phyloP scores from a whole-genome alignment of 2,888 invertebrate genomes.

The Tuta absoluta region DNA sequence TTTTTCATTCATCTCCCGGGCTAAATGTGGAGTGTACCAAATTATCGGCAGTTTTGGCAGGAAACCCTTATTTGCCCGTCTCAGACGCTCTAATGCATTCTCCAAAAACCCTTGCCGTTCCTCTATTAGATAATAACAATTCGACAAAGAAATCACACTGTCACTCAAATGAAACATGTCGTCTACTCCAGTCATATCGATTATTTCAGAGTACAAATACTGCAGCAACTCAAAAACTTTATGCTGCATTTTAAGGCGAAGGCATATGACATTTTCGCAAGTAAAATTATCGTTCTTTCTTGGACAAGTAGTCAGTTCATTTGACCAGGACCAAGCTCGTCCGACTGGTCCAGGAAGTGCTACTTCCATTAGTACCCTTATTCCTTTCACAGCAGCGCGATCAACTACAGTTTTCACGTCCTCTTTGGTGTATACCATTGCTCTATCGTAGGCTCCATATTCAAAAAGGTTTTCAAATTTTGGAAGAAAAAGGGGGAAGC shows the following conservation, averaged over 20 bases:
- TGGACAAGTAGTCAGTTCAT: conserved; percentile 69
- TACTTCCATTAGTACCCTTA: conserved; percentile 92
- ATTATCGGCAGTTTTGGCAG: conserved; percentile 81
- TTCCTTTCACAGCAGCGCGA: conserved; percentile 88
- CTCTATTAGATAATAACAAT: conserved; percentile 85
- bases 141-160: conserved; percentile 85
- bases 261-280: conserved; percentile 89
- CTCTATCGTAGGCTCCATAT: conserved; percentile 90
- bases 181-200: conserved; percentile 85
- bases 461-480: conserved; percentile 86
- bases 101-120: conserved; percentile 87
- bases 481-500: conserved; percentile 90
- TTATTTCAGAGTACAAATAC: conserved; percentile 85
- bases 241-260: conserved; percentile 86
- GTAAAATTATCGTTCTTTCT: conserved; percentile 45
- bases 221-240: conserved; percentile 85
- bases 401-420: conserved; percentile 86
- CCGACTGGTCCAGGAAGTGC: conserved; percentile 93
- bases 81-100: conserved; percentile 82
- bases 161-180: conserved; percentile 91
- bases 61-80: conserved; percentile 80
- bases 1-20: conserved; percentile 66
- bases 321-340: conserved; percentile 90
- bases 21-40: conserved; percentile 86
- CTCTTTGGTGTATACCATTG: conserved; percentile 85